Conservation (phyloP, 2,113 vertebrate genomes). For the Thomomys bottae region DNA sequence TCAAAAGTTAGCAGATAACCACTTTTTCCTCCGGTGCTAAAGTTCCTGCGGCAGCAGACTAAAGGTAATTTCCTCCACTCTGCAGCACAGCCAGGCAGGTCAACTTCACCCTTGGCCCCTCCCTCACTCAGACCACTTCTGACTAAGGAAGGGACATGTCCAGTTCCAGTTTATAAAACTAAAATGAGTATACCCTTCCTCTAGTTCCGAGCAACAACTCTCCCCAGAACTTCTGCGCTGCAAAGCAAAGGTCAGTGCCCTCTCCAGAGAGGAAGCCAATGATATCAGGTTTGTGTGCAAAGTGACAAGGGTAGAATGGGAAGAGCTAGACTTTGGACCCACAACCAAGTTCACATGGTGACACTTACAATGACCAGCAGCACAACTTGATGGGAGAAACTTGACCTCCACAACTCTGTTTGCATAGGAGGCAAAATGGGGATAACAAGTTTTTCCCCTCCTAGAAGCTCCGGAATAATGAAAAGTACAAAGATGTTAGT, state of each 20-base stretch:
- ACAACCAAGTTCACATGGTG: conserved; percentile 36
- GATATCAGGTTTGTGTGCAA: not conserved
- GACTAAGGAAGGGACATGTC: not conserved
- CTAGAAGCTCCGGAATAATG: conserved; percentile 11
- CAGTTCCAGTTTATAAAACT: not conserved
- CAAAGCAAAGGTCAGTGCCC: conserved; percentile 45
- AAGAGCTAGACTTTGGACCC: conserved; percentile 30
- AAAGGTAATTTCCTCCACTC: not conserved
- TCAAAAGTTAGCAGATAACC: not conserved
- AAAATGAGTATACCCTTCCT: not conserved
- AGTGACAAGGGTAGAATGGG: not conserved
- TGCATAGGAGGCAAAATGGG: conserved; percentile 43
- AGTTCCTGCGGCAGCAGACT: not conserved
- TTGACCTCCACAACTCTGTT: conserved; percentile 52
- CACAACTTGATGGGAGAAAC: not conserved
- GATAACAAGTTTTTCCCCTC: conserved; percentile 17
- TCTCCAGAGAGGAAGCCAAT: not conserved
- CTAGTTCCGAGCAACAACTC: not conserved
- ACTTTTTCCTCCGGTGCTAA: not conserved
- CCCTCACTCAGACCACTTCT: not conserved
- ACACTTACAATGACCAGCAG: not conserved
- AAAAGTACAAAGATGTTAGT: not conserved
- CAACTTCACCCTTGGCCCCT: not conserved
- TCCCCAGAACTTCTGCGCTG: conserved; percentile 1
- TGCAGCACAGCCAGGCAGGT: not conserved